Evolutionary conservation across 2,113 vertebrate species (phyloP), one percentile per base, ranked within the genome.

Genomic region (Polypterus bichir): DNA sequence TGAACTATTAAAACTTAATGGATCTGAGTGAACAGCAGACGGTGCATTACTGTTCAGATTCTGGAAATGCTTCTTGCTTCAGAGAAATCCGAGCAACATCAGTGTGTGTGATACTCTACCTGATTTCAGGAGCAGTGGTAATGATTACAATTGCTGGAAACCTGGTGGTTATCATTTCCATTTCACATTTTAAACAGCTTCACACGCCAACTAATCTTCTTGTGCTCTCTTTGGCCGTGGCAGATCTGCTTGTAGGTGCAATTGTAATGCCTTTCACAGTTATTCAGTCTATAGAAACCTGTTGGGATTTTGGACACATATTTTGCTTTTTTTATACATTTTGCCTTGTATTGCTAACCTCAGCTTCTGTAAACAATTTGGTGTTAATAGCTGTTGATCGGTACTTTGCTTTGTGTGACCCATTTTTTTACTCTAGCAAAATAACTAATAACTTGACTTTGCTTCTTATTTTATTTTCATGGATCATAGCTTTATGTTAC

Each of bases 171-270:
- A 48, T 47, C 58, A 59, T 59, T 59, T 59, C 58, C 47, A 59
- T 59, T 47, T 59, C 58, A 59, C 46, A 59, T 9, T 62, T 52
- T 44, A 62, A 51, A 49, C 61, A 62, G 7, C 49, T 62, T 44
- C 61, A 62, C 4, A 62, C 61, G 5, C 61, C 49, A 6, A 62
- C 61, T n/a, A 62, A 62, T 44, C 46, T 9, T 4, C 45, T 54
- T 55, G 10, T 55, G 44, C 49, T 54, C 46, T 54, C 51, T 48
- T 47, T 54, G 11, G 61, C 61, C 11, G 9, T 45, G n/a, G 49
- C 61, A 3, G 51, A 62, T 55, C 44, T 62, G 27, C 61, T 62
- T 3, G 61, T 62, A 6, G 48, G 49, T 3, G 46, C 46, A n/a
- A 11, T 54, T 4, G 44, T 62, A 11, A 62, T 54, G 49, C 51